A percentile compares a stretch with the other conserved stretches of the same genome.
Conservation (phyloP, 2,888 invertebrate species). For the Heliconius ethilla region DNA sequence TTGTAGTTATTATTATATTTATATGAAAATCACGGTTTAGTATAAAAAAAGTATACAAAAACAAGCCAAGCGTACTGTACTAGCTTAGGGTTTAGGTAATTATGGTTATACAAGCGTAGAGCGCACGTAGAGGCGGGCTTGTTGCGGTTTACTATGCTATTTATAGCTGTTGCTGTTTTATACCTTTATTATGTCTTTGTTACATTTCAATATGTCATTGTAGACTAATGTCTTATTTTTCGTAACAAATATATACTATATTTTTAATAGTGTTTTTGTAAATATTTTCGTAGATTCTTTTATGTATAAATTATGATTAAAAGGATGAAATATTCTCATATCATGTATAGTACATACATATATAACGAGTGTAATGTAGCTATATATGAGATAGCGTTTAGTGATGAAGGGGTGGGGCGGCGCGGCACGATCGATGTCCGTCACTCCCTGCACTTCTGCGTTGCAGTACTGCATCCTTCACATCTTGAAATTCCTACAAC, state of each 20-base stretch:
- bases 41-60: background rate
- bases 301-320: background rate
- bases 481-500: conserved; percentile 43
- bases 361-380: conserved; percentile 35
- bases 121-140: conserved; percentile 17
- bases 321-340: background rate
- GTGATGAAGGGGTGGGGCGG: conserved; percentile 51
- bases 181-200: conserved; percentile 11
- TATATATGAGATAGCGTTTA: conserved; percentile 64
- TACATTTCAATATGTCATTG: background rate
- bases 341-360: conserved; percentile 9
- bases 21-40: background rate
- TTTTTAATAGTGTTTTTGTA: background rate
- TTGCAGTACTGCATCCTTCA: conserved; percentile 67
- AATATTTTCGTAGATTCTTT: background rate
- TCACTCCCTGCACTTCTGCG: conserved; percentile 64
- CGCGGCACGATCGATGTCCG: conserved; percentile 69
- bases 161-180: conserved; percentile 20
- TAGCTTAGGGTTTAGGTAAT: conserved; percentile 26
- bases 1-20: no score
- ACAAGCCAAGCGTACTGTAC: conserved; percentile 7
- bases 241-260: background rate
- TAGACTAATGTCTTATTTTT: background rate
- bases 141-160: conserved; percentile 27
- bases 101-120: conserved; percentile 25